These are phyloP conservation scores for Chalcosyrphus nemorum DNA, from an alignment of 2,888 invertebrate species.

Conservation along the genomic window DNA sequence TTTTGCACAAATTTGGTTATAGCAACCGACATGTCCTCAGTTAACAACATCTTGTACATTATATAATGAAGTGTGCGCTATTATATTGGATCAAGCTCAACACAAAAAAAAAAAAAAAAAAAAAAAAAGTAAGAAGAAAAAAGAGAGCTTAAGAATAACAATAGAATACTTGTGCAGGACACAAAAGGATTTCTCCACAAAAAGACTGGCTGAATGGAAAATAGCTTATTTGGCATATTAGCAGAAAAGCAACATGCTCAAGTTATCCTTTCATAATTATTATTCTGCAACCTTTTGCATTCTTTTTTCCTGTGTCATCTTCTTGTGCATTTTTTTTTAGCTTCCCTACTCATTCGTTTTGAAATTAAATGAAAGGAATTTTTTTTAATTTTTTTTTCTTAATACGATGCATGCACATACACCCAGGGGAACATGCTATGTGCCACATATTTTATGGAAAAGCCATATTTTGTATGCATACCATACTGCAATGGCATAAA, in stretches of 20 bases:
- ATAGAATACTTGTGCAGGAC: slow-evolving; percentile 45
- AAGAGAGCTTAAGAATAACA: slow-evolving; percentile 47
- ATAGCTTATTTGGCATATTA: slow-evolving; percentile 67
- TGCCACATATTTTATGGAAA: slow-evolving; percentile 36
- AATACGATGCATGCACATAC: no score
- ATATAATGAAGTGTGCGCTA: slow-evolving; percentile 20
- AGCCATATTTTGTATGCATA: slow-evolving; percentile 8
- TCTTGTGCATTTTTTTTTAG: slow-evolving; percentile 12
- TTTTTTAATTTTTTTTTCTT: slow-evolving; percentile 14
- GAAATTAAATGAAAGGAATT: slow-evolving; percentile 51
- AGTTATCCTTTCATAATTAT: slow-evolving; percentile 67
- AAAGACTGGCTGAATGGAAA: slow-evolving; percentile 57
- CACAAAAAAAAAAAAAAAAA: slow-evolving; percentile 9
- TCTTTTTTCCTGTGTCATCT: slow-evolving; percentile 27
- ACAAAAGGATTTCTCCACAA: slow-evolving; percentile 56
- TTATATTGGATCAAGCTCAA: slow-evolving; percentile 37
- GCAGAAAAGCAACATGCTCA: slow-evolving; percentile 63
- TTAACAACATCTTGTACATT: neutral
- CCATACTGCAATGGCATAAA: neutral
- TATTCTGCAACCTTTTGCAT: slow-evolving; percentile 68
- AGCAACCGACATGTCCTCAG: neutral
- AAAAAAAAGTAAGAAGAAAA: slow-evolving; percentile 1
- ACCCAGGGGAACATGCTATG: slow-evolving; percentile 12
- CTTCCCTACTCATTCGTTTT: slow-evolving; percentile 20
- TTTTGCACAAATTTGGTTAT: neutral